Base-by-base conservation (phyloP, 2,888 invertebrate genomes). In the Oscheius sp. region DNA sequence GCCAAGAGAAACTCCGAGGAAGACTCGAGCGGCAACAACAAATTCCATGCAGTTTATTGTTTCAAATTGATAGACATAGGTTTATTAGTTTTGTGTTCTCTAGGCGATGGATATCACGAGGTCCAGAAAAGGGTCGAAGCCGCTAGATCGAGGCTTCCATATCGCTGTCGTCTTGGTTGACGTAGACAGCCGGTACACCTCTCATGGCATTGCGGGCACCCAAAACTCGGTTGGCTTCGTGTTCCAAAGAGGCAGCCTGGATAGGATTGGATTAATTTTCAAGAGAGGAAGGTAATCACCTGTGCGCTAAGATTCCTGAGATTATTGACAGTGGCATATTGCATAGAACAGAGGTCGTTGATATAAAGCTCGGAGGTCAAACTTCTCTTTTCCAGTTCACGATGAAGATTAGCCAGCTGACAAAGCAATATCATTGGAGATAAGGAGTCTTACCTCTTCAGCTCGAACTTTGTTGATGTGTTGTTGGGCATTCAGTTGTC, bases 341-440 rank as follows among this genome's bases (percentile, higher is more conserved):
- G 86, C 84, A 86, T 85, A 12, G 79, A 80, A 91, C 98, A 94
- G 89, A 99, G 93, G 91, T 94, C 94, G 89, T 95, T 94, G 89
- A 97, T 93, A 86, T 96, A 95, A 76, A 94, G 93, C 91, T 99
- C 99, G 90, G 97, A 96, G 91, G 96, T 96, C 90, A 98, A 94
- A 92, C 95, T 96, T 89, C 94, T 93, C 91, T 98, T 98, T 91
- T 99, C 98, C 88, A 99, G 93, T 91, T 99, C 99, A 85, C 96
- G 94, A 88, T 98, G 94, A 87, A 99, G 93, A 91, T 97, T 97
- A 92, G 95, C 93, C 88, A 99, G 93, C 92, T 99, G 97, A 88
- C 96, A 73, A 13, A 13, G 5, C 3, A 13, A 49, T 13, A 5
- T 16, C 6, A 49, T 3, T 3, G 16, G 49, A 21, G 25, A 16